phyloP scores from a whole-genome alignment of 2,797 vertebrate genomes.

The Hypotaenidia okinawae region DNA sequence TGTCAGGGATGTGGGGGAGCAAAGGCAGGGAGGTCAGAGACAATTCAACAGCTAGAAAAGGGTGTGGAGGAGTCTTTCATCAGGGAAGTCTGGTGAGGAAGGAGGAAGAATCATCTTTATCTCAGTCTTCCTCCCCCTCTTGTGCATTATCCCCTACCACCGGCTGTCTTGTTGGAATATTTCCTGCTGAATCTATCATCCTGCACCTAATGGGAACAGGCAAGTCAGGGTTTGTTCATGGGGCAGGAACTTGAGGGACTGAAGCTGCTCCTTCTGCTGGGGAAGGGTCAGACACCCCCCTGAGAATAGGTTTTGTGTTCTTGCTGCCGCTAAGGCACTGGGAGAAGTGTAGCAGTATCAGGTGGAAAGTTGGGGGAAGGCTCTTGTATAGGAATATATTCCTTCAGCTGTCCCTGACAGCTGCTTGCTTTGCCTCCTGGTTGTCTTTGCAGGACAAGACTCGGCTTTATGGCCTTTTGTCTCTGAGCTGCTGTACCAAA shows the following conservation, averaged over 20 bases:
- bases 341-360: background rate
- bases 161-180: background rate
- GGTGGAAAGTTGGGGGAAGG: background rate
- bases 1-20: background rate
- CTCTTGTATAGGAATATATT: conserved; percentile 3
- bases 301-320: background rate
- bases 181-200: background rate
- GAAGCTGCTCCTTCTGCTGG: background rate
- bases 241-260: background rate
- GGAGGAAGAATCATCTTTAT: background rate
- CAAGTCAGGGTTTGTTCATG: background rate
- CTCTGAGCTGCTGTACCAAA: background rate
- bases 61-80: background rate
- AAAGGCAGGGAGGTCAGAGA: background rate
- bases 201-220: background rate
- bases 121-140: background rate
- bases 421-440: background rate
- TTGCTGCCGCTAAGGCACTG: background rate
- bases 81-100: background rate
- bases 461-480: background rate
- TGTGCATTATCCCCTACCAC: background rate
- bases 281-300: background rate
- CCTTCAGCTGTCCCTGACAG: conserved; percentile 55
- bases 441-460: background rate
- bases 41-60: background rate